Evolutionary conservation across 2,888 invertebrate genomes (phyloP).

Genomic region (Cosmorhoe ocellata): DNA sequence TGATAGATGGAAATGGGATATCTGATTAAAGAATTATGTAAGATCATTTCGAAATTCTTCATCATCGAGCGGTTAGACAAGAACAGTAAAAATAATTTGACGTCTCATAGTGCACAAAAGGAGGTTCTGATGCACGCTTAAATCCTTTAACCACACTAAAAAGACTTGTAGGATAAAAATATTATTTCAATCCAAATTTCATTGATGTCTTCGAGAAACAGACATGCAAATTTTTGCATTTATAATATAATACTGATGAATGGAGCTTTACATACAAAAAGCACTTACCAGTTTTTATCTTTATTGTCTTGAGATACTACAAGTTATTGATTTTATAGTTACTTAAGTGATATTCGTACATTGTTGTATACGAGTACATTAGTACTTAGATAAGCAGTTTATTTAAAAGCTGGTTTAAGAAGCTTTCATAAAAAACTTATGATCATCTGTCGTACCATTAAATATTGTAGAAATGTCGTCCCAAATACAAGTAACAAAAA

Average conservation of each 20-base stretch:
- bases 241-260: too few relatives aligned
- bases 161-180: too few relatives aligned
- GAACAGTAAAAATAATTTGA: too few relatives aligned
- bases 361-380: background rate
- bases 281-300: slow-evolving; percentile 8
- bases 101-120: too few relatives aligned
- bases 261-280: background rate
- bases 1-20: slow-evolving; percentile 8
- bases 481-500: slow-evolving; percentile 40
- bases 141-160: too few relatives aligned
- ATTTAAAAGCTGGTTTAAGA: background rate
- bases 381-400: background rate
- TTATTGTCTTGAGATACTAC: background rate
- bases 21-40: background rate
- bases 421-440: background rate
- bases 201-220: too few relatives aligned
- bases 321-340: slow-evolving; percentile 2
- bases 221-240: too few relatives aligned
- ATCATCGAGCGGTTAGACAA: too few relatives aligned
- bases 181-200: too few relatives aligned
- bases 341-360: background rate
- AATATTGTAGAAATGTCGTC: slow-evolving; percentile 35
- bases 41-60: background rate
- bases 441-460: slow-evolving; percentile 40
- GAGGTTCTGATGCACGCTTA: too few relatives aligned